Evolutionary conservation across 2,797 vertebrate genomes (phyloP), one percentile per base, ranked within the genome.

Genomic region (Acrossocheilus wenchowensis): DNA sequence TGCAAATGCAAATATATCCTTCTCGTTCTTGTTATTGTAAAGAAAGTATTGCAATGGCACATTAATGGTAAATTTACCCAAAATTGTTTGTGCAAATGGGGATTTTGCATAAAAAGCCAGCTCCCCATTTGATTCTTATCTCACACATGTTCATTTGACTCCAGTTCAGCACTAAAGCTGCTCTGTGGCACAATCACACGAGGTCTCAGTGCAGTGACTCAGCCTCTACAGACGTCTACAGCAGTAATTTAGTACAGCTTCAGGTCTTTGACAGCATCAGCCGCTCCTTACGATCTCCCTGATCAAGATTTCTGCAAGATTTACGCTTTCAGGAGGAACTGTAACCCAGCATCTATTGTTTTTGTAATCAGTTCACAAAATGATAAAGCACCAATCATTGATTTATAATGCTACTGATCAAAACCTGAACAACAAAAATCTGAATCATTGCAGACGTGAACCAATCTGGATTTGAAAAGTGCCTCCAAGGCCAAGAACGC

Each of bases 61-160:
- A 92, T 94, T 94, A 95, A 95, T 90, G 91, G 92, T 91, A 94
- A 93, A 94, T 94, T 92, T 92, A 91, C 91, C 92, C 92, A 89
- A 92, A 93, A 94, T 90, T 90, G 88, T 94, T 93, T 90, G 90
- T 90, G 89, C 92, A 89, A 95, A 94, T 94, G 91, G 89, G 81
- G 80, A 75, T 91, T 94, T 93, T 93, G 36, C 90, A 91, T 93
- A 92, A 94, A 93, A 62, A 41, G 89, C 90, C 90, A 78, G 84
- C 83, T 88, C 87, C 87, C 87, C 62, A n/a, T 87, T 82, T 80
- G 94, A 95, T 96, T 78, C 82, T 93, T 89, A 89, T 95, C 91
- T 88, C 82, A 41, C 88, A 91, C 91, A 92, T 94, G 90, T 93
- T 92, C 81, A 75, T 50, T 86, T 88, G 91, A 92, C 89, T 87